phyloP scores from a whole-genome alignment of 2,888 invertebrate species.

The Dynastes grantii region DNA sequence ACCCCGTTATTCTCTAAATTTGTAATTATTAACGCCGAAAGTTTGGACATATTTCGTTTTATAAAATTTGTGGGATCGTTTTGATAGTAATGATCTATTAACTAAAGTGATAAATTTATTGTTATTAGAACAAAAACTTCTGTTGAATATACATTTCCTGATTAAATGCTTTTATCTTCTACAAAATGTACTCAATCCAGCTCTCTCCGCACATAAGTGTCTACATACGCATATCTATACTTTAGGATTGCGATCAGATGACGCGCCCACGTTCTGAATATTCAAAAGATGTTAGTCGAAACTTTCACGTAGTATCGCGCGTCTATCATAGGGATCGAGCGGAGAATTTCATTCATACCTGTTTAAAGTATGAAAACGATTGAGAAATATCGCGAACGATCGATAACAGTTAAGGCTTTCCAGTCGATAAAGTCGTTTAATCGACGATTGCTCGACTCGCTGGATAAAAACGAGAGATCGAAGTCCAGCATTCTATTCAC shows the following conservation, averaged over 20 bases:
- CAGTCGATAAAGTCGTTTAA: conserved; percentile 28
- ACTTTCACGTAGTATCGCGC: background rate
- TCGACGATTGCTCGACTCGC: conserved; percentile 9
- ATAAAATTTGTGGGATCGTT: too few species aligned
- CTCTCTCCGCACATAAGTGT: background rate
- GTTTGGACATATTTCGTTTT: too few species aligned
- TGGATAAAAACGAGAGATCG: conserved; percentile 4
- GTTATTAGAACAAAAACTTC: too few species aligned
- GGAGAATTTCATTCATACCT: conserved; percentile 11
- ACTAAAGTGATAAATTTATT: too few species aligned
- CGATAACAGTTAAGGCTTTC: conserved; percentile 8
- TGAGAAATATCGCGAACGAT: conserved; percentile 7
- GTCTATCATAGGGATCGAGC: too few species aligned
- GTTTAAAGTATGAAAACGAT: conserved; percentile 2
- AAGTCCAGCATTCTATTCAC: background rate
- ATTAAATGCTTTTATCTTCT: background rate
- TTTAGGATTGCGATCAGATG: conserved; percentile 19
- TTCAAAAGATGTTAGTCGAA: conserved; percentile 5
- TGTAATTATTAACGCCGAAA: too few species aligned
- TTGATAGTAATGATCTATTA: too few species aligned
- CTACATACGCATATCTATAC: background rate
- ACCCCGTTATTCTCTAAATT: too few species aligned
- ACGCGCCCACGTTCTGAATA: conserved; percentile 18
- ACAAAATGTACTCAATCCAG: background rate
- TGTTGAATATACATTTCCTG: too few species aligned